Percentiles rank a stretch among this genome's conserved stretches.
These are phyloP conservation scores for Anas platyrhynchos DNA, from an alignment of 2,113 vertebrate genomes.

Conservation along the genomic window DNA sequence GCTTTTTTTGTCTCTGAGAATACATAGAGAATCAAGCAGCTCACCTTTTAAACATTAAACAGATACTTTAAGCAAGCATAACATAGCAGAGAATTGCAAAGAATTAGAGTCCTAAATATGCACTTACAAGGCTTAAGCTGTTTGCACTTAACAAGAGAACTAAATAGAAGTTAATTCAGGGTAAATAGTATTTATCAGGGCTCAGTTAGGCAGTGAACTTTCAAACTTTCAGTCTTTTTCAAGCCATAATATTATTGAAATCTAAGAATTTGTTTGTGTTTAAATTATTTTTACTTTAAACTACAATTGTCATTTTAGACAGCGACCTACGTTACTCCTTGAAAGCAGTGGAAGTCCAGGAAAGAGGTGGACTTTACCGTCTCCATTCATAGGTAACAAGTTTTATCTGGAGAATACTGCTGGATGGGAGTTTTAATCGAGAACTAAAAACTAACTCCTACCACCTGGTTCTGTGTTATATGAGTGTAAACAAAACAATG, in stretches of 20 bases:
- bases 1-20: neutral
- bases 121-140: neutral
- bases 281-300: neutral
- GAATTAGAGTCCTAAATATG: neutral
- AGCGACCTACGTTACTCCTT: neutral
- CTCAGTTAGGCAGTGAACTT: neutral
- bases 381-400: neutral
- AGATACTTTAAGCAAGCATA: neutral
- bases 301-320: neutral
- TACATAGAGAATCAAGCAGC: neutral
- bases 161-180: neutral
- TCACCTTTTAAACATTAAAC: neutral
- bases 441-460: neutral
- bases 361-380: neutral
- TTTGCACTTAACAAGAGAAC: neutral
- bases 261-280: neutral
- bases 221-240: neutral
- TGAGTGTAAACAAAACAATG: neutral
- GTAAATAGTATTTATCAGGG: neutral
- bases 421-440: neutral
- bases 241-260: neutral
- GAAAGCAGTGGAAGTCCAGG: neutral
- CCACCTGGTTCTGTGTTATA: neutral
- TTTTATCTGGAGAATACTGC: neutral
- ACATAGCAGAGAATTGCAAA: neutral